Evolutionary conservation across 2,888 invertebrate genomes (phyloP), one percentile per base, ranked within the genome.

Genomic region (Oscheius sp.): DNA sequence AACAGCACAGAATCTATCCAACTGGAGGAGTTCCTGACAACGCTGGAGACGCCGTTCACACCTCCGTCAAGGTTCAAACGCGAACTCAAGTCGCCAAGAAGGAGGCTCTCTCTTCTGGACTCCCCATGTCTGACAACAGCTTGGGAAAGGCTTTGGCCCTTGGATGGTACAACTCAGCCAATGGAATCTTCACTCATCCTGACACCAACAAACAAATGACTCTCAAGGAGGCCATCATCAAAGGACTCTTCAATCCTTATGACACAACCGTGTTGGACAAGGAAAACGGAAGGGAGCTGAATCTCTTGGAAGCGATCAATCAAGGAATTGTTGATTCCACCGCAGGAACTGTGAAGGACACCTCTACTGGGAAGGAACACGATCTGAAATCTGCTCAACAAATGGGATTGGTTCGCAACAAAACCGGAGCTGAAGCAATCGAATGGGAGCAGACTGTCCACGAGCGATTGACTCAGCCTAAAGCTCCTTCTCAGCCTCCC

Each of bases 1-100:
- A 91, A 76, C 94, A 94, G 88, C 96, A 95, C 55, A 90, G 95
- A 34, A 90, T 95, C 73, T 86, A 80, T 65, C 83, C 85, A 1
- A 83, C 83, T 58, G 87, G 87, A 53, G 86, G 86, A 57, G 84
- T 81, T 20, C 83, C 84, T 1, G 83, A 84, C 52, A 76, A 85
- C 58, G 85, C 85, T 4, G 78, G 78, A 23, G 86, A 85, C 53
- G 84, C 87, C 5, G 77, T 87, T 23, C 81, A 85, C 67, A 87
- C 87, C 12, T 80, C 83, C 10, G 82, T 87, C 73, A 82, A 82
- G 53, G 74, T 84, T 29, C 86, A 86, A 61, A 84, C 82, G 2
- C 71, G 81, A 20, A 81, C 83, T 6, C 78, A 81, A 63, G 83
- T 86, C 10, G 73, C 82, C 48, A 84, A 82, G 71, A 86, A 86